phyloP scores from a whole-genome alignment of 2,797 vertebrate genomes.

The Sebastes kiyomatsui region DNA sequence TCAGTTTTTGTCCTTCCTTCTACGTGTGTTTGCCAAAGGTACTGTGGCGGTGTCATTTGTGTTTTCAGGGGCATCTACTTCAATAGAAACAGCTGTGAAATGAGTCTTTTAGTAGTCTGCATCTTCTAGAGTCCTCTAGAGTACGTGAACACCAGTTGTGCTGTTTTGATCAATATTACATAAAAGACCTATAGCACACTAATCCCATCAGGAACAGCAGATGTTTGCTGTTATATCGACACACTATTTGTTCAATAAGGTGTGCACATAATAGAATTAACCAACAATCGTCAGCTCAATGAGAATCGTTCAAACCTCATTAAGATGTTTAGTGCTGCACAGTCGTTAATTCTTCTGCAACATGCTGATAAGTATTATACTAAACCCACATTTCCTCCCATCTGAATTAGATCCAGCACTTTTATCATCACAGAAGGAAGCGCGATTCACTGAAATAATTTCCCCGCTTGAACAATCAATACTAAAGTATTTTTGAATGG shows the following conservation, averaged over 20 bases:
- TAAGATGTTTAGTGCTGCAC: not conserved
- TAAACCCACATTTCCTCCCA: conserved; percentile 9
- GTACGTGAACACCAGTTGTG: conserved; percentile 23
- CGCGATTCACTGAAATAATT: conserved; percentile 35
- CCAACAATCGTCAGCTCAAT: not conserved
- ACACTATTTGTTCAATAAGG: conserved; percentile 6
- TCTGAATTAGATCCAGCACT: conserved; percentile 61
- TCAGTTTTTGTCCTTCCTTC: conserved; percentile 31
- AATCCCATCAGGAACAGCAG: conserved; percentile 10
- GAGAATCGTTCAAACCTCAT: not conserved
- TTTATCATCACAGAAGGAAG: conserved; percentile 40
- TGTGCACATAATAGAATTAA: not conserved
- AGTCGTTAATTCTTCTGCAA: not conserved
- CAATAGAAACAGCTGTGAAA: conserved; percentile 56
- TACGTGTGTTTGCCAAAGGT: conserved; percentile 64
- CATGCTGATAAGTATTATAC: not conserved
- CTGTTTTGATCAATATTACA: conserved; percentile 11
- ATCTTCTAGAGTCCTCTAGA: conserved; percentile 26
- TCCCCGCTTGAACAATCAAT: conserved; percentile 76
- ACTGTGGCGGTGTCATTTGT: conserved; percentile 48
- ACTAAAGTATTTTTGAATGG: conserved; percentile 38
- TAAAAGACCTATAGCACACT: conserved; percentile 11
- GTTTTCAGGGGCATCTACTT: conserved; percentile 35
- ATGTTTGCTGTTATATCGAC: not conserved
- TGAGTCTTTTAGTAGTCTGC: conserved; percentile 20